Evolutionary conservation across 2,797 vertebrate species (phyloP), one percentile per base, ranked within the genome.

Genomic region (Ceryle rudis): DNA sequence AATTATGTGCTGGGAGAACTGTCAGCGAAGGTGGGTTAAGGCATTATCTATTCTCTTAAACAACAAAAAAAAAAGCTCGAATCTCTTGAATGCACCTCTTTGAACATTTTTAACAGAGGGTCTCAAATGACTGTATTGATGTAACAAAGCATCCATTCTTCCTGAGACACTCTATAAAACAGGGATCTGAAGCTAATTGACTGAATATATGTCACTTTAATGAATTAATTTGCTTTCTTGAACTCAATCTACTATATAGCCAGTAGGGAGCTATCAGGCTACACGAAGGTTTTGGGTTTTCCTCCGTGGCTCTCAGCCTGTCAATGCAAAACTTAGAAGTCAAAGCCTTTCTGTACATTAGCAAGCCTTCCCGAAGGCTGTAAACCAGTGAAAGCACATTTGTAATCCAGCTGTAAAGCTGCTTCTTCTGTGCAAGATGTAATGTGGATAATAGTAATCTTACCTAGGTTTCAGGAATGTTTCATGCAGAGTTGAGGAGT

Each of bases 171-270:
- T 81, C 73, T 72, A 2, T 67, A 78, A 80, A 93, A 92, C 64
- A 12, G 72, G 81, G 81, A 72, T 87, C 86, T 82, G 78, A 80
- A 72, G 57, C 61, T 90, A 96, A 92, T 95, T 82, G 92, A 87
- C 90, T 87, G 94, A 85, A 90, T 97, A 85, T 87, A 84, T 54
- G 89, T 94, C 25, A 16, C 81, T 96, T 94, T 92, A 89, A 90
- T 93, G 90, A 95, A 96, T 93, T 95, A 82, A 92, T 97, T 94
- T 97, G 39, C 86, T 90, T 89, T 93, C 90, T 93, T 81, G 81
- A 95, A 81, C 93, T 95, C 9, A 1, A 92, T 91, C 88, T 74
- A 15, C 86, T 95, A 10, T 10, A 18, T 71, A 87, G 90, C 91
- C 95, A 61, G 92, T 78, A 81, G 93, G 95, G 92, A 96, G 78